Evolutionary conservation across 2,797 vertebrate species (phyloP), one percentile per base, ranked within the genome.

Genomic region (Chlorospingus semifuscus): DNA sequence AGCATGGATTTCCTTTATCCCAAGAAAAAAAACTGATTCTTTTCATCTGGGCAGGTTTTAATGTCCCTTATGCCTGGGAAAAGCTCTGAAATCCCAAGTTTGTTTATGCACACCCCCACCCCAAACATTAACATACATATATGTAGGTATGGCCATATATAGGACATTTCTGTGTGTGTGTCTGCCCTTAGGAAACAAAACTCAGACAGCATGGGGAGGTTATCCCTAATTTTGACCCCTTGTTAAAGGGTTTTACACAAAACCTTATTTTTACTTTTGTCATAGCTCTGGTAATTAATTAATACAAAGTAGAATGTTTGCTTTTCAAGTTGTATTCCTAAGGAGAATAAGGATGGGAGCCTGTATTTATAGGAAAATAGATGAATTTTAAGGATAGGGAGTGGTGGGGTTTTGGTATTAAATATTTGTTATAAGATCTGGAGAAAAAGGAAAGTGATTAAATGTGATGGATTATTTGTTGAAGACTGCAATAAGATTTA

Each of bases 401-500:
- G 20, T 24, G 27, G 18, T 79, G 47, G 10, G 4, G 1, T 34
- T 74, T 89, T 64, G 36, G 39, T 77, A 75, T 80, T 32, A 64
- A 59, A 15, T 80, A 42, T 42, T 74, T 88, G 46, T 83, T 61
- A 1, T 3, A 52, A 52, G 55, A 61, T 14, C 20, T 37, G 39
- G 47, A 52, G 85, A 61, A 76, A 69, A 86, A 15, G 41, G 32
- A 52, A 85, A 12, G 13, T 3, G 52, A 83, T 91, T 68, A 66
- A 59, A 80, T 80, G 59, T 12, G 24, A 42, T 80, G 79, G 69
- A 89, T 30, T 74, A 42, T 85, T 89, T 87, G 71, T 84, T 5
- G 13, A 91, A 74, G 71, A 46, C 37, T 77, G 76, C 70, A 84
- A 1, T 81, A 59, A 74, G 71, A 70, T 96, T 94, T 92, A 85